Percentiles rank a stretch among this genome's conserved stretches.
Conservation (phyloP, 2,797 vertebrate genomes). For the Monodelphis domestica region DNA sequence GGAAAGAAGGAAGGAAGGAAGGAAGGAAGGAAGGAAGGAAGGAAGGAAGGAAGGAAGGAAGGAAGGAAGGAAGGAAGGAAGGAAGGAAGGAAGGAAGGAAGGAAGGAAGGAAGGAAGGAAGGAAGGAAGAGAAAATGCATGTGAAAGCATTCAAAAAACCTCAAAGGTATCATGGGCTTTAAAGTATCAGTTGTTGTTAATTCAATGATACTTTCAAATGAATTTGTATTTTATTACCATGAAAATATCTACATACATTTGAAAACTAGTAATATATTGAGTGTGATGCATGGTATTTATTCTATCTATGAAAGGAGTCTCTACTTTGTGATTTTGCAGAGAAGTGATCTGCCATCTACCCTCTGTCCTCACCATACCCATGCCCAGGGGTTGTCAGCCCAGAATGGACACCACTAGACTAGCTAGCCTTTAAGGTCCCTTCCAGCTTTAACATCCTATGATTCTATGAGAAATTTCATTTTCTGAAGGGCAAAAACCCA, state of each 20-base stretch:
- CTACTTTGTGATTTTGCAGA: neutral
- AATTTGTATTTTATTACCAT: neutral
- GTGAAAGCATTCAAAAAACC: neutral
- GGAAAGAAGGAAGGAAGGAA: neutral
- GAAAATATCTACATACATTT: neutral
- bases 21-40: neutral
- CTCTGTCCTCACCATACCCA: neutral
- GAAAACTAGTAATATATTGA: neutral
- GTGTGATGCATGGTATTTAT: neutral
- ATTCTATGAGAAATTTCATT: neutral
- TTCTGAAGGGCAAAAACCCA: neutral
- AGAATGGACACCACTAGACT: neutral
- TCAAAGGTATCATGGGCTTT: neutral
- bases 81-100: neutral
- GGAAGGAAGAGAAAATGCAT: too few relatives aligned
- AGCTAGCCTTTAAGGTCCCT: neutral
- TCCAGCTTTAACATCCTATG: neutral
- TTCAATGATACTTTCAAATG: neutral
- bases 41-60: neutral
- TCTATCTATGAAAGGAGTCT: neutral
- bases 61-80: neutral
- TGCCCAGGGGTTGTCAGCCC: rapidly evolving
- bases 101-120: neutral
- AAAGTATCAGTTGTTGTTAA: neutral
- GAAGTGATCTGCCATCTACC: neutral